A percentile compares a stretch with the other conserved stretches of the same genome.
Conservation (phyloP, 2,113 vertebrate genomes). For the Megalops atlanticus region DNA sequence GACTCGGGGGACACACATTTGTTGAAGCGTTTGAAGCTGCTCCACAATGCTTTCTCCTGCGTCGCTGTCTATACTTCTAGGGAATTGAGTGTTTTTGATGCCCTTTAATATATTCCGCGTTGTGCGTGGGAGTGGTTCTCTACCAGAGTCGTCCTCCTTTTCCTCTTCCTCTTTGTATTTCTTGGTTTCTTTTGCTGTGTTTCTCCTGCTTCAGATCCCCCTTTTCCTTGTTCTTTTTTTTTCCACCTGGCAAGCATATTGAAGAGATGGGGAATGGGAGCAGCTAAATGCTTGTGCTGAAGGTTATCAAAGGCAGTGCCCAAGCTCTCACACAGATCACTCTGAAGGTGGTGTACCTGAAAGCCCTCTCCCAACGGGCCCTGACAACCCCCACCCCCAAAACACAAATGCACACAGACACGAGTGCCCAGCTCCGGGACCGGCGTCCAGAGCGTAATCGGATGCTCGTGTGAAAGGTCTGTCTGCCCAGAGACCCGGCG, state of each 20-base stretch:
- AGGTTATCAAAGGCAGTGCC: background rate
- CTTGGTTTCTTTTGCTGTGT: background rate
- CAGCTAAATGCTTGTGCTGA: background rate
- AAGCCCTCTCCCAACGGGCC: background rate
- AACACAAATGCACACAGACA: background rate
- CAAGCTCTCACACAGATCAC: background rate
- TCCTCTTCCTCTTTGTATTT: background rate
- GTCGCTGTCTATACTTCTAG: background rate
- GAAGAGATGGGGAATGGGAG: background rate
- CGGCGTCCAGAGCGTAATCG: background rate
- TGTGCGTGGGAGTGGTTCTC: background rate
- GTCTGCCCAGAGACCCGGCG: background rate
- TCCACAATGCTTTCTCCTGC: background rate
- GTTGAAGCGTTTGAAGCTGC: background rate
- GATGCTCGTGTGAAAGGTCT: background rate
- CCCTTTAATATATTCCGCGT: background rate
- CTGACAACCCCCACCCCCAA: background rate
- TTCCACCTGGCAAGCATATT: background rate
- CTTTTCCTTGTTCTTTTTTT: background rate
- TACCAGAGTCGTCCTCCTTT: background rate
- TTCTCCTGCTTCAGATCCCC: background rate
- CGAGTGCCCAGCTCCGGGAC: background rate
- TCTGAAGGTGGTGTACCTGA: background rate
- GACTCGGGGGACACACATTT: background rate
- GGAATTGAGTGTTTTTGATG: constrained; percentile 3